Conservation (phyloP, 2,113 vertebrate species). For the Nettapus auritus region DNA sequence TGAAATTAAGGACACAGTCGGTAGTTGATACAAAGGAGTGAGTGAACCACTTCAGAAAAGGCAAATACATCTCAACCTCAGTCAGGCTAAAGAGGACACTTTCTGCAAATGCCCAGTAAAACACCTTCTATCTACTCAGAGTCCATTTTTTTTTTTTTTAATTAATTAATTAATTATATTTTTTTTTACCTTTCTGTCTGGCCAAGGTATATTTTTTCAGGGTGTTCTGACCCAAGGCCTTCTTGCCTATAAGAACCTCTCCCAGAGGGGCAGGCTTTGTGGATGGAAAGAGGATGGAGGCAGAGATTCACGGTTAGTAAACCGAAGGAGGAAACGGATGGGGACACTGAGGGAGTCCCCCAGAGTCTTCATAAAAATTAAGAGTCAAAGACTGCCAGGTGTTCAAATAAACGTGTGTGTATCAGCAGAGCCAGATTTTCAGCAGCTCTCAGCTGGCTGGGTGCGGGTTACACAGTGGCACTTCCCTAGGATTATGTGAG, state of each 20-base stretch:
- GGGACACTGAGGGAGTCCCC: background rate
- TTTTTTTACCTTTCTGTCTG: background rate
- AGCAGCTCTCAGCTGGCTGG: background rate
- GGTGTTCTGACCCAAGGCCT: background rate
- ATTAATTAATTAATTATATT: too few relatives aligned
- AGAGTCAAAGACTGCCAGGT: background rate
- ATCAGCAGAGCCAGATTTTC: conserved; percentile 16
- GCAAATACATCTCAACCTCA: conserved; percentile 39
- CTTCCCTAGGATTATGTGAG: background rate
- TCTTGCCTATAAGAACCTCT: background rate
- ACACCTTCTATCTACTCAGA: background rate
- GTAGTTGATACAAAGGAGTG: conserved; percentile 26
- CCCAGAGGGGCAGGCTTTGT: background rate
- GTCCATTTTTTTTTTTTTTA: background rate
- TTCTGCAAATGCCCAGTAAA: background rate
- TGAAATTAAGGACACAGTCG: conserved; percentile 57
- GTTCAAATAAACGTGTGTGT: conserved; percentile 4
- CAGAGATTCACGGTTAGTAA: background rate
- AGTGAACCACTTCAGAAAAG: conserved; percentile 44
- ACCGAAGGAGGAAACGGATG: background rate
- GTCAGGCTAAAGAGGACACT: background rate
- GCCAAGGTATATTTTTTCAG: background rate
- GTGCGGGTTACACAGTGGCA: background rate
- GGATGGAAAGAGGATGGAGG: background rate
- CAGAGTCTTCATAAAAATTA: background rate